Percentiles rank a stretch among this genome's conserved stretches.
These are phyloP conservation scores for Hypocryptadius cinnamomeus DNA, from an alignment of 2,113 vertebrate species.

Conservation along the genomic window DNA sequence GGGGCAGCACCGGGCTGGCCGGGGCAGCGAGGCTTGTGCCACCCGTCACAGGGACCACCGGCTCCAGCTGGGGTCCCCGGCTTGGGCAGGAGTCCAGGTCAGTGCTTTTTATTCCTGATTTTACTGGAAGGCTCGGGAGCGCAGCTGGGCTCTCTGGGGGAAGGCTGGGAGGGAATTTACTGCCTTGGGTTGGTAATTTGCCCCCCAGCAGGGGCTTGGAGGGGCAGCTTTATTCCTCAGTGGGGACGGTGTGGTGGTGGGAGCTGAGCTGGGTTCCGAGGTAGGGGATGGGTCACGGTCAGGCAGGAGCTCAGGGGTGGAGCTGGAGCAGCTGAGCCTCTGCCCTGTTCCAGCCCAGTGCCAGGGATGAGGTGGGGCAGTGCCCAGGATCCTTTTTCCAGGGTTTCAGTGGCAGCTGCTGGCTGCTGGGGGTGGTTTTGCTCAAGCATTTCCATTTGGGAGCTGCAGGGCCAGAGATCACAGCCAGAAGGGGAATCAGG, in stretches of 20 bases:
- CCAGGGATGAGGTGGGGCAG: background rate
- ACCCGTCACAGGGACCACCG: conserved; percentile 67
- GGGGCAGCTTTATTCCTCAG: background rate
- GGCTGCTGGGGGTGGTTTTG: background rate
- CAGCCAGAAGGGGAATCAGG: background rate
- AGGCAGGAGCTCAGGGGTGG: background rate
- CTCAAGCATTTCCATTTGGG: background rate
- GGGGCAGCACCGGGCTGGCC: conserved; percentile 69
- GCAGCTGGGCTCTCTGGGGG: background rate
- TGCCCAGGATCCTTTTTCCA: background rate
- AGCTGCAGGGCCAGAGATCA: background rate
- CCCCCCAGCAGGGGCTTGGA: background rate
- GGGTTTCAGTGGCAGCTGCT: background rate
- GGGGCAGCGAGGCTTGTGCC: conserved; percentile 51
- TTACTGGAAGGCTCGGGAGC: background rate
- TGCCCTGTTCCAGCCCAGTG: rapidly evolving
- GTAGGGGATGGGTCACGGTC: background rate
- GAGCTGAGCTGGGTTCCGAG: background rate
- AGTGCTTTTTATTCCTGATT: background rate
- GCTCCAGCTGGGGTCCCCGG: conserved; percentile 71
- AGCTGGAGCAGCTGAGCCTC: background rate
- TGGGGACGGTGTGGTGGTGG: background rate
- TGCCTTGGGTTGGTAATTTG: too few species aligned
- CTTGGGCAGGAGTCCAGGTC: background rate
- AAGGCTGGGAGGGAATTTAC: background rate